These are phyloP conservation scores for Ceyx erithaca DNA, from an alignment of 2,797 vertebrate species.

Conservation along the genomic window DNA sequence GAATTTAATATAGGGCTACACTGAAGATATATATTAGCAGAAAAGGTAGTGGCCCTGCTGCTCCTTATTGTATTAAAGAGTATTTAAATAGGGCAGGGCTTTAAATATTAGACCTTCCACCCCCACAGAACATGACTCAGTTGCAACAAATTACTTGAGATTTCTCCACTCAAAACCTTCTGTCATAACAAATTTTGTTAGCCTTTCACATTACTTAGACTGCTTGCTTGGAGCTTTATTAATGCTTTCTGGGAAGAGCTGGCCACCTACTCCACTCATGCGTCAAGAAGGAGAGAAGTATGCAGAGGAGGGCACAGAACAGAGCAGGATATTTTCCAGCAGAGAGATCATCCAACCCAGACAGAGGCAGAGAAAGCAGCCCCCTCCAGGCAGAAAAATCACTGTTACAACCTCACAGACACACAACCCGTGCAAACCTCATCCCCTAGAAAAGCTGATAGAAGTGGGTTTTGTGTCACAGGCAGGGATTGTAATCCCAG, in stretches of 20 bases:
- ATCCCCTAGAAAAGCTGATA: neutral
- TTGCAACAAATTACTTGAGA: slow-evolving; percentile 10
- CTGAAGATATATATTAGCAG: neutral
- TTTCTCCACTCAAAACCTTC: slow-evolving; percentile 14
- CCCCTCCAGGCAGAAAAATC: neutral
- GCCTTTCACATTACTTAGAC: neutral
- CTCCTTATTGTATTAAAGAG: neutral
- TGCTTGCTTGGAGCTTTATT: neutral
- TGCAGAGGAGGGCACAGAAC: neutral
- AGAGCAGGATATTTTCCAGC: neutral
- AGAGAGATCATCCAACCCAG: neutral
- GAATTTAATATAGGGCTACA: neutral
- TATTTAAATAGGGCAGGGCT: slow-evolving; percentile 19
- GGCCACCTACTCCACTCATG: neutral
- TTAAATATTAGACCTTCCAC: neutral
- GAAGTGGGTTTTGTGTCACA: neutral
- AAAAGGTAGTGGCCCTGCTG: neutral
- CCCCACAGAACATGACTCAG: slow-evolving; percentile 8
- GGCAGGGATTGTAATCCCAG: neutral
- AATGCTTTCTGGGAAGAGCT: slow-evolving; percentile 8
- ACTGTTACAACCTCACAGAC: neutral
- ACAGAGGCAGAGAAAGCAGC: neutral
- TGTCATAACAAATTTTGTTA: neutral
- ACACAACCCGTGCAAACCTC: slow-evolving; percentile 32
- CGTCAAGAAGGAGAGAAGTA: neutral